phyloP scores from a whole-genome alignment of 2,797 vertebrate genomes.

The Hydrophis major region DNA sequence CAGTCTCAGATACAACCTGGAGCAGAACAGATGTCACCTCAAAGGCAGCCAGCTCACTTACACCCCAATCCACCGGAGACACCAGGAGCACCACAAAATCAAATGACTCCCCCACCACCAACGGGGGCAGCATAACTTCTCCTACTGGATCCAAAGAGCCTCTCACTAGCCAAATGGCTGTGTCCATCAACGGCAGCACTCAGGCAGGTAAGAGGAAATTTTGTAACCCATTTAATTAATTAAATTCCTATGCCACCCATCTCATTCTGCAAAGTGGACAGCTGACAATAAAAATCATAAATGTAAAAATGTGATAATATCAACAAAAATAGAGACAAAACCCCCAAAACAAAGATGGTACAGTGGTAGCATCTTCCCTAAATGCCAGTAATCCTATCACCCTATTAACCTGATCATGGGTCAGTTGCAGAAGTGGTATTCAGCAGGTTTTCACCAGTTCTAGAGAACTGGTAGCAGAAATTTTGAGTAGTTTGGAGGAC shows the following conservation, averaged over 20 bases:
- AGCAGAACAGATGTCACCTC: too few relatives aligned
- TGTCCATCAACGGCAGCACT: not conserved
- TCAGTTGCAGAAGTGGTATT: too few relatives aligned
- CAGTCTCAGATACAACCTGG: not conserved
- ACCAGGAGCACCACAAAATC: not conserved
- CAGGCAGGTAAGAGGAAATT: not conserved
- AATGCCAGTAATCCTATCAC: not conserved
- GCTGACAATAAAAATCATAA: not conserved
- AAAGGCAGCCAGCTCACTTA: not conserved
- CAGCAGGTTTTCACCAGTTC: too few relatives aligned
- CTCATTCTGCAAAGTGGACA: not conserved
- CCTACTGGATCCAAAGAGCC: not conserved
- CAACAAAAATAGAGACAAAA: not conserved
- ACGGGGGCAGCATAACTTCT: accelerated
- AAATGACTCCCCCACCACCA: accelerated
- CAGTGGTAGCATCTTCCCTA: too few relatives aligned
- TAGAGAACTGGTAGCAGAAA: too few relatives aligned
- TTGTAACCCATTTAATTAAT: not conserved
- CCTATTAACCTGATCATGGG: not conserved
- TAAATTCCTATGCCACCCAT: not conserved
- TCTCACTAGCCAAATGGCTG: not conserved
- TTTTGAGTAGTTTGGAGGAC: too few relatives aligned
- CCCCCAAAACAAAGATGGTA: not conserved
- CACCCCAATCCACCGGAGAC: not conserved
- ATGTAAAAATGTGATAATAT: not conserved